A percentile compares a stretch with the other conserved stretches of the same genome.
phyloP scores from a whole-genome alignment of 2,797 vertebrate species.

The Gorsachius magnificus region DNA sequence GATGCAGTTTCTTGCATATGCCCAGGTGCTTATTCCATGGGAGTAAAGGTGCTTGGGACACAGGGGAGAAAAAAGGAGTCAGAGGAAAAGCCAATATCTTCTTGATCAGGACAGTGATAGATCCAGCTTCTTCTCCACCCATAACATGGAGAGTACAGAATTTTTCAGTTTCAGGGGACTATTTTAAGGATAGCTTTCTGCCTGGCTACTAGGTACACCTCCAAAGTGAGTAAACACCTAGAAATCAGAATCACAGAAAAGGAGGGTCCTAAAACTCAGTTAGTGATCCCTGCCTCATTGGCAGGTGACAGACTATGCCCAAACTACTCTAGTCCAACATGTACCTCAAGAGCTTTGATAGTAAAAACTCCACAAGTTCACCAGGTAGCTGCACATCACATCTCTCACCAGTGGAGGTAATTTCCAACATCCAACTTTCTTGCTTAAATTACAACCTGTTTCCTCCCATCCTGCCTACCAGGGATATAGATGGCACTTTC shows the following conservation, averaged over 20 bases:
- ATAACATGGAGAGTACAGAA: background rate
- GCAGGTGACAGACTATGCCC: background rate
- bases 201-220: background rate
- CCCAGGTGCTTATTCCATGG: background rate
- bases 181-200: background rate
- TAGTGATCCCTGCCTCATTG: background rate
- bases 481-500: background rate
- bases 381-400: background rate
- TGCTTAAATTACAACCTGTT: background rate
- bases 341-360: background rate
- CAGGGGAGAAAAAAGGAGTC: background rate
- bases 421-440: background rate
- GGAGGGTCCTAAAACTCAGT: background rate
- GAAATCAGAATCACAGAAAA: background rate
- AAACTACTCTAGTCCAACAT: background rate
- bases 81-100: background rate
- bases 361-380: background rate
- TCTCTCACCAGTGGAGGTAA: background rate
- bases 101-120: background rate
- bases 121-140: background rate
- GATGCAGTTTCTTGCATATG: background rate
- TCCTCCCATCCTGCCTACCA: background rate
- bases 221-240: background rate
- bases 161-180: background rate
- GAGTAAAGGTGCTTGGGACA: background rate